Base-by-base conservation (phyloP, 2,797 vertebrate genomes). In the Eremophila alpestris region DNA sequence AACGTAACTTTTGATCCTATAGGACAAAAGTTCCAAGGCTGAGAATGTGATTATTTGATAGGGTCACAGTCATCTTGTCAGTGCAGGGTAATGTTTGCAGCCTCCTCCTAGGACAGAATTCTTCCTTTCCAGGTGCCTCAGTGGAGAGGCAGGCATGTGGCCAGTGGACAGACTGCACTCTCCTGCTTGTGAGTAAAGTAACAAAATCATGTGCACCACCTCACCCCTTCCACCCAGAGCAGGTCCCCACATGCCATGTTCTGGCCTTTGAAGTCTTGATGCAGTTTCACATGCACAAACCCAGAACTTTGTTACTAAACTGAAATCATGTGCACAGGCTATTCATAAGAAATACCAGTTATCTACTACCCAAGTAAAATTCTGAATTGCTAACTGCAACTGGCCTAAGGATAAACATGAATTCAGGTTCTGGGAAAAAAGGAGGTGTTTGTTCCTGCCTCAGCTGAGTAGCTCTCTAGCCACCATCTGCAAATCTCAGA, bases 391-490 rank as follows among this genome's bases (percentile, higher is more conserved):
- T 69, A 45, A 60, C 73, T 81, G 58, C 49, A 71, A n/a, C 46
- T 95, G 82, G 46, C 81, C 65, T 51, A 41, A n/a, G 41, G 49
- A 65, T 45, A 80, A 93, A 75, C 12, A 32, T 5, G 30, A 90
- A 64, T 16, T 30, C 62, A 77, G n/a, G 63, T 46, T 88, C 87
- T 56, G 54, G 45, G 67, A 79, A 90, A 79, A 90, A 82, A 69
- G 29, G 54, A 51, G 10, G 12, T 43, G 16, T 73, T 75, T 86
- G 17, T 67, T 83, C 58, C 56, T 90, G 80, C 34, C 48, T 90
- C 63, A 65, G 55, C 36, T 81, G 45, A 45, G 45, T 55, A 30
- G 10, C 30, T 63, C 71, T 70, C 55, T 64, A 86, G 49, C 56
- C 54, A 80, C n/a, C 23, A 46, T 26, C 70, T 63, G 40, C 48